phyloP scores from a whole-genome alignment of 1,140 invertebrate genomes.

The Drosophila lacteicornis region DNA sequence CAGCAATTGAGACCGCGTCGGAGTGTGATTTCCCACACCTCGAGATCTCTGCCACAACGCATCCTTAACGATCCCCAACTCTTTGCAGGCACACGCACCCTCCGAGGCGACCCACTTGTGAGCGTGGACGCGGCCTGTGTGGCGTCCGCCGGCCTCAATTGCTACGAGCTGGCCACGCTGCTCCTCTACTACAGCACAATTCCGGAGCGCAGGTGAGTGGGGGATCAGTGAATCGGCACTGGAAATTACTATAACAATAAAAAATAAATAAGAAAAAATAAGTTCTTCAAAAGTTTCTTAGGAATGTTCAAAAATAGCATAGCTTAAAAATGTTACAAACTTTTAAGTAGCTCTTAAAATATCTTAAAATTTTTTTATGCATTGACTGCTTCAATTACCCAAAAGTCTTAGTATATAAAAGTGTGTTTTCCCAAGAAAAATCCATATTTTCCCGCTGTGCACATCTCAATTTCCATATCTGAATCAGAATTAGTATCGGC shows the following conservation, averaged over 20 bases:
- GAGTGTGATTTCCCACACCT: slow-evolving; percentile 39
- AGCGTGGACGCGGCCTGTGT: slow-evolving; percentile 86
- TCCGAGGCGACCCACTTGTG: slow-evolving; percentile 86
- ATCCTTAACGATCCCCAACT: slow-evolving; percentile 6
- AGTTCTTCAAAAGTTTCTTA: background rate
- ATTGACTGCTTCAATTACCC: too few species aligned
- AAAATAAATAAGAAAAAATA: background rate
- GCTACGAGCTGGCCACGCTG: slow-evolving; percentile 86
- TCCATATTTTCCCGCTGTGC: slow-evolving; percentile 7
- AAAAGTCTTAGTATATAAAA: too few species aligned
- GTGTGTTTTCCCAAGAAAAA: background rate
- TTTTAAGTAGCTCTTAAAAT: too few species aligned
- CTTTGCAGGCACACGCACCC: slow-evolving; percentile 80
- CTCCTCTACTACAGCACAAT: slow-evolving; percentile 87
- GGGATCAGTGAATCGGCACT: slow-evolving; percentile 9
- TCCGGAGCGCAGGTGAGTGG: slow-evolving; percentile 86
- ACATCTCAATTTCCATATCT: slow-evolving; percentile 47
- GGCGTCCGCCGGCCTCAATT: slow-evolving; percentile 85
- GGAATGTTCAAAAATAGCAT: too few species aligned
- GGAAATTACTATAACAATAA: background rate
- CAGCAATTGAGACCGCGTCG: slow-evolving; percentile 55
- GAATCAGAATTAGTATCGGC: slow-evolving; percentile 71
- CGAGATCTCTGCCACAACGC: slow-evolving; percentile 27
- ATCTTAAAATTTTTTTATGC: too few species aligned
- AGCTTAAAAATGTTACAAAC: background rate